Evolutionary conservation across 2,797 vertebrate species (phyloP).

Genomic region (Euthynnus affinis): DNA sequence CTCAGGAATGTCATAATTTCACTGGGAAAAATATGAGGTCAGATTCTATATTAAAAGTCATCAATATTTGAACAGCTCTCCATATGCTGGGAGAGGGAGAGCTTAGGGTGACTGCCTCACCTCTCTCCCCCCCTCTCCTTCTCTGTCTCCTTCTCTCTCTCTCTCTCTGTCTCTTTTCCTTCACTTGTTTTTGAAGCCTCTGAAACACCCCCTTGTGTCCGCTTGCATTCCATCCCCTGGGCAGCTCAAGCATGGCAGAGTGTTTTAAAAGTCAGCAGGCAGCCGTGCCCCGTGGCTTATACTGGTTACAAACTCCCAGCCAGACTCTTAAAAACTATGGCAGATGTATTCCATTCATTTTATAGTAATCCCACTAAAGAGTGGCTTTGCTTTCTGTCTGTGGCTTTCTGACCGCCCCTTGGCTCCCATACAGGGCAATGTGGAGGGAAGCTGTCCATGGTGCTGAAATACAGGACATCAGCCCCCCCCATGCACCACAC

Average conservation of each 20-base stretch:
- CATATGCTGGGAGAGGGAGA: constrained; percentile 51
- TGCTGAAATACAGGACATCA: constrained; percentile 54
- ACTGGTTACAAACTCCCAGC: constrained; percentile 73
- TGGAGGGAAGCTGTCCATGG: constrained; percentile 57
- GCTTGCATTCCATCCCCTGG: constrained; percentile 75
- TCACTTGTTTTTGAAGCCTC: constrained; percentile 76
- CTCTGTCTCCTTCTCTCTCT: neutral
- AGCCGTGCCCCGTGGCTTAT: constrained; percentile 62
- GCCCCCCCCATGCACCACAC: neutral
- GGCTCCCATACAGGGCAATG: neutral
- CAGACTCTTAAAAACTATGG: constrained; percentile 60
- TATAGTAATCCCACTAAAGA: constrained; percentile 63
- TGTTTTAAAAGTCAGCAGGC: constrained; percentile 82
- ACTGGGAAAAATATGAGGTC: constrained; percentile 72
- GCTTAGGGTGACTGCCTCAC: constrained; percentile 59
- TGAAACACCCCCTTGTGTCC: constrained; percentile 84
- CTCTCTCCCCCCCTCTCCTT: constrained; percentile 10
- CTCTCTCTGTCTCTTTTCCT: constrained; percentile 45
- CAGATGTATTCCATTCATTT: constrained; percentile 67
- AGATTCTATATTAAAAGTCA: constrained; percentile 82
- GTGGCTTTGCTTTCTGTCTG: constrained; percentile 44
- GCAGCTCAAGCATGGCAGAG: constrained; percentile 82
- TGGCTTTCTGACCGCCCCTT: constrained; percentile 41
- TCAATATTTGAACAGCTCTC: constrained; percentile 79
- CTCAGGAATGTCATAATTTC: constrained; percentile 66